These are phyloP conservation scores for Ginglymostoma cirratum DNA, from an alignment of 2,113 vertebrate species.

Conservation along the genomic window DNA sequence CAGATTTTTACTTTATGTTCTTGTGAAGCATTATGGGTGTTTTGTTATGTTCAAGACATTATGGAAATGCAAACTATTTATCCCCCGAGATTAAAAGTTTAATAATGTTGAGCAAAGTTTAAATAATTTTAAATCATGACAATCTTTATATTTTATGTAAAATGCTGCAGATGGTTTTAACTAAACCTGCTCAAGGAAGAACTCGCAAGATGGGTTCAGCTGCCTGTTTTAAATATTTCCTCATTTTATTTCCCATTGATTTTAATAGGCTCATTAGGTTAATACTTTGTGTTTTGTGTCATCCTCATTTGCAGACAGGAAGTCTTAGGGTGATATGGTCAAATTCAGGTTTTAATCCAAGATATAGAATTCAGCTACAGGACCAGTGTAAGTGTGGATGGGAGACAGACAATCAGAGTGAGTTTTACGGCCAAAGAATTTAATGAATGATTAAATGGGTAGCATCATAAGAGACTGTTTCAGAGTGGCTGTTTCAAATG, in stretches of 20 bases:
- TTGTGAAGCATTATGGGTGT: too few species aligned
- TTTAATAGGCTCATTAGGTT: neutral
- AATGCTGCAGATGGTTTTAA: neutral
- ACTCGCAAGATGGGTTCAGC: neutral
- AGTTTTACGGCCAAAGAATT: neutral
- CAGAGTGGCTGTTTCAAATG: neutral
- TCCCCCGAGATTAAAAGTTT: too few species aligned
- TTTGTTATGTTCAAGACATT: too few species aligned
- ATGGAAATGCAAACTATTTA: too few species aligned
- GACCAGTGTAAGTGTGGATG: neutral
- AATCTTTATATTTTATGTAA: neutral
- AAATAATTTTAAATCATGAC: neutral
- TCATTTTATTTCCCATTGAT: neutral
- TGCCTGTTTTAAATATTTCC: neutral
- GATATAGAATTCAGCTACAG: neutral
- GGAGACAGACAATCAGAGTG: neutral
- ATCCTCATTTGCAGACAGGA: neutral
- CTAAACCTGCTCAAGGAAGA: neutral
- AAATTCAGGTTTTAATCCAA: neutral
- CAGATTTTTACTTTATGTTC: too few species aligned
- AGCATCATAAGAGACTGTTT: too few species aligned
- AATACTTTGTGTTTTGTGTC: neutral
- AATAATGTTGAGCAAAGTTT: neutral
- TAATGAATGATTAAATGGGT: neutral
- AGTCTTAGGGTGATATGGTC: neutral